Percentiles rank a stretch among this genome's conserved stretches.
Evolutionary conservation across 2,888 invertebrate genomes (phyloP).

Genomic region (Lepidocyrtoides sp.): DNA sequence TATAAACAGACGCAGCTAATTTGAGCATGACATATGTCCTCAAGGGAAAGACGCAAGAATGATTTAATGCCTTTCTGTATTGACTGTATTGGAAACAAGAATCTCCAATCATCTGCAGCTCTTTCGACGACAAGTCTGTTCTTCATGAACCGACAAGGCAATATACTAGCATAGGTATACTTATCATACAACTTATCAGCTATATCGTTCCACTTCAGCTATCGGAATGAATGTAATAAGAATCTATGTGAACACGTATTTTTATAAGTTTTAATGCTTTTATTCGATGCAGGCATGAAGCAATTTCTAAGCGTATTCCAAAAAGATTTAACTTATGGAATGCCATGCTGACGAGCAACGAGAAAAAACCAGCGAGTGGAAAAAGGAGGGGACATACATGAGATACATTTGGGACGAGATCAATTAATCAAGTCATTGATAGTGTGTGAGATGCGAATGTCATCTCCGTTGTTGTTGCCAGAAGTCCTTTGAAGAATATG

Average conservation of each 20-base stretch:
- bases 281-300: slow-evolving; percentile 15
- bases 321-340: slow-evolving; percentile 65
- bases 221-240: not conserved
- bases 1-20: slow-evolving; percentile 52
- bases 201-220: not conserved
- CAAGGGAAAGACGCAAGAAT: slow-evolving; percentile 66
- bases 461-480: slow-evolving; percentile 78
- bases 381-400: slow-evolving; percentile 84
- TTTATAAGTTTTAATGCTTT: not conserved
- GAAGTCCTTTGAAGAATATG: slow-evolving; percentile 28
- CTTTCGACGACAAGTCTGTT: slow-evolving; percentile 39
- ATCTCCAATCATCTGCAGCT: slow-evolving; percentile 59
- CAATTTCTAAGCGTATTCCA: slow-evolving; percentile 39
- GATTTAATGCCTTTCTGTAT: slow-evolving; percentile 73
- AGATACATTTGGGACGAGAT: slow-evolving; percentile 84
- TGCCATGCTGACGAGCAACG: slow-evolving; percentile 42
- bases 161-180: not conserved
- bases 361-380: slow-evolving; percentile 77
- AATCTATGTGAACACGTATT: not conserved
- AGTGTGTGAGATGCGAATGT: slow-evolving; percentile 85
- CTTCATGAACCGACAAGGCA: not conserved
- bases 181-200: not conserved
- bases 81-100: slow-evolving; percentile 69
- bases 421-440: slow-evolving; percentile 85
- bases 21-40: slow-evolving; percentile 70